phyloP scores from a whole-genome alignment of 1,140 invertebrate genomes.

The Tyrophagus putrescentiae region DNA sequence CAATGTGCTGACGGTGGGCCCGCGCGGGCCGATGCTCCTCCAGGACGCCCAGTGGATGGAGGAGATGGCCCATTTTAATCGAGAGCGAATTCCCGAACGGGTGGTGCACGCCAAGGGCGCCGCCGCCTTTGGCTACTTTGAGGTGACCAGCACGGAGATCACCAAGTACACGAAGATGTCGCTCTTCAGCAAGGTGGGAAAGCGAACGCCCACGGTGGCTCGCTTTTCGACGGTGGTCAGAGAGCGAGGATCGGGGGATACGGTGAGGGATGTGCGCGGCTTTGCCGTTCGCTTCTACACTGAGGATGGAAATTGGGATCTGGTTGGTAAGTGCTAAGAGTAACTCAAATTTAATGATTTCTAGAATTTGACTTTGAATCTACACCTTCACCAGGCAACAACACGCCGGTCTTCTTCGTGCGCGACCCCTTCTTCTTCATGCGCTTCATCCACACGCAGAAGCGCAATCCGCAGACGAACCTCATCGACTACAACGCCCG shows the following conservation, averaged over 20 bases:
- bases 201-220: constrained; percentile 61
- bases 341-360: no score
- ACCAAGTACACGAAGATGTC: constrained; percentile 64
- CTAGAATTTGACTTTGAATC: no score
- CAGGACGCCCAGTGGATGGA: constrained; percentile 73
- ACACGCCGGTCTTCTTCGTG: constrained; percentile 91
- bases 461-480: constrained; percentile 83
- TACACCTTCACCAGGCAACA: no score
- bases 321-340: no score
- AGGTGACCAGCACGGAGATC: constrained; percentile 52
- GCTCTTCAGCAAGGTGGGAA: constrained; percentile 66
- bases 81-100: constrained; percentile 88
- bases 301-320: constrained; percentile 89
- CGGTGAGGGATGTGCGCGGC: constrained; percentile 73
- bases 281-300: constrained; percentile 94
- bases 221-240: constrained; percentile 74
- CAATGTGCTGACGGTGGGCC: constrained; percentile 66
- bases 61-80: constrained; percentile 69
- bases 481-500: constrained; percentile 83
- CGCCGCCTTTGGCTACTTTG: constrained; percentile 93
- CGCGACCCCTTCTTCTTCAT: constrained; percentile 84
- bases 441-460: constrained; percentile 80
- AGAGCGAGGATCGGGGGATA: constrained; percentile 76
- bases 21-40: constrained; percentile 66
- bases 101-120: constrained; percentile 96